These are phyloP conservation scores for Crypturellus tataupa DNA, from an alignment of 2,797 vertebrate species.

Conservation along the genomic window DNA sequence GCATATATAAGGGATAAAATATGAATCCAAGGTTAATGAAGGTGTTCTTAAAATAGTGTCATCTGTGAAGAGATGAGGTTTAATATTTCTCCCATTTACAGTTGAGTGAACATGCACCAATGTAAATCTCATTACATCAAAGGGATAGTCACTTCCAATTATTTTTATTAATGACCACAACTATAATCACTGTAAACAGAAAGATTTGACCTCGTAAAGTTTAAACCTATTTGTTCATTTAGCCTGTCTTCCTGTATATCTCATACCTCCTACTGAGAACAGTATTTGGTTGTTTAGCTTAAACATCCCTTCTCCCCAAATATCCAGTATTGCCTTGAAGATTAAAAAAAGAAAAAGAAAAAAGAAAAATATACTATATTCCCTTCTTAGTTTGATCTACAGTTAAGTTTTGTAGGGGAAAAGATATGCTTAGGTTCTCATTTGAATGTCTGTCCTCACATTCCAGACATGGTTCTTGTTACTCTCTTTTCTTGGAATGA, in stretches of 20 bases:
- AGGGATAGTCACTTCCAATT: conserved; percentile 35
- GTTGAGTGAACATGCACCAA: neutral
- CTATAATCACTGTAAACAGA: conserved; percentile 44
- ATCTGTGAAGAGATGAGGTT: conserved; percentile 16
- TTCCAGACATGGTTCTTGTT: neutral
- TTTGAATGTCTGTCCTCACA: neutral
- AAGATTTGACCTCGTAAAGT: neutral
- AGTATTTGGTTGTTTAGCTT: neutral
- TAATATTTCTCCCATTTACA: conserved; percentile 51
- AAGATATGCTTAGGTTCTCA: neutral
- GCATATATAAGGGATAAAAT: neutral
- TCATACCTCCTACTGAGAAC: neutral
- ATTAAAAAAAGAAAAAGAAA: neutral
- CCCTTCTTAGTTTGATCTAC: neutral
- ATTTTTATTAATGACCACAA: conserved; percentile 57
- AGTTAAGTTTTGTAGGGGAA: neutral
- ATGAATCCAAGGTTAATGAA: neutral
- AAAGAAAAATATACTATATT: neutral
- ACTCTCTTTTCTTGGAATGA: neutral
- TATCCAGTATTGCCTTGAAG: neutral
- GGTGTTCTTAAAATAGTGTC: conserved; percentile 11
- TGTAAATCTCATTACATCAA: conserved; percentile 52
- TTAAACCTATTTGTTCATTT: conserved; percentile 48
- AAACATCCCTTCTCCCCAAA: neutral
- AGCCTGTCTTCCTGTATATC: conserved; percentile 1